A percentile compares a stretch with the other conserved stretches of the same genome.
Evolutionary conservation across 1,140 invertebrate species (phyloP).

Genomic region (Drosophila ficusphila): DNA sequence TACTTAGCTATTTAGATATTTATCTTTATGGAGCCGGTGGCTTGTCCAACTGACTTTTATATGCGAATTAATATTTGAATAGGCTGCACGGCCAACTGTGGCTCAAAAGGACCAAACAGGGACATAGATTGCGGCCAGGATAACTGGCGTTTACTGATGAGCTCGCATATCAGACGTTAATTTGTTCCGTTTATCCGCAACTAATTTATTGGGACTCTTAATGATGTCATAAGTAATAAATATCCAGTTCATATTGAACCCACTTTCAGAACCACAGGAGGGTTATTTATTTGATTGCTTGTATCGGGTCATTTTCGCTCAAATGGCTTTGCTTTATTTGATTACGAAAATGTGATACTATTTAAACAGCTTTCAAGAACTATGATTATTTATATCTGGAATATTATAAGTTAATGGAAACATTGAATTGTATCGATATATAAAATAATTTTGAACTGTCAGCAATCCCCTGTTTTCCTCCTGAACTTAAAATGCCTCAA

Average conservation of each 20-base stretch:
- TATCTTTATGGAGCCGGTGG: constrained; percentile 51
- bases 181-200: constrained; percentile 23
- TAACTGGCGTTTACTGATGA: constrained; percentile 2
- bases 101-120: background rate
- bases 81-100: constrained; percentile 21
- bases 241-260: constrained; percentile 2
- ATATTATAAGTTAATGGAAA: no score
- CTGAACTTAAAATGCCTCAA: background rate
- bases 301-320: background rate
- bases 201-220: constrained; percentile 32
- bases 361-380: background rate
- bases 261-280: background rate
- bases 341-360: background rate
- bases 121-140: constrained; percentile 9
- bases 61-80: constrained; percentile 48
- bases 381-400: no score
- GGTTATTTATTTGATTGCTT: background rate
- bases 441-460: no score
- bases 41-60: constrained; percentile 54
- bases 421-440: no score
- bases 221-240: constrained; percentile 33
- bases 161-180: constrained; percentile 25
- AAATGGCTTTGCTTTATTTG: background rate
- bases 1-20: constrained; percentile 55
- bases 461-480: background rate